Base-by-base conservation (phyloP, 2,797 vertebrate genomes). In the Chaenodraco wilsoni region DNA sequence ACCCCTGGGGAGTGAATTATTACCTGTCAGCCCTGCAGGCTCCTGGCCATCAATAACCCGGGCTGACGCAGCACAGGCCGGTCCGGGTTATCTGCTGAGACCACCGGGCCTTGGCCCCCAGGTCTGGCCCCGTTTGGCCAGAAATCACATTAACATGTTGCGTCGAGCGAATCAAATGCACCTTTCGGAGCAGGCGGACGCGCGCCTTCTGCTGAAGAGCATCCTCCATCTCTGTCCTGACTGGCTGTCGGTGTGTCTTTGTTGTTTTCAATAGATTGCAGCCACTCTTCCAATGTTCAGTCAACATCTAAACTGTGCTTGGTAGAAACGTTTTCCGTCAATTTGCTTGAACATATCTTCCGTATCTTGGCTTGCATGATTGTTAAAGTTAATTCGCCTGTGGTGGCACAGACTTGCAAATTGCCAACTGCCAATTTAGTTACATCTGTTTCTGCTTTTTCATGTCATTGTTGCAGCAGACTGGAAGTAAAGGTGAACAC, bases 1-100 rank as follows among this genome's bases (percentile, higher is more conserved):
- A 89, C 89, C 93, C 89, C 89, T 75, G 84, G 90, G 90, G 93
- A 92, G 90, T 94, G 94, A 95, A 93, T 95, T 93, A 95, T 94
- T 93, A 94, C 94, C 94, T 92, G 92, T 91, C 94, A 93, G 79
- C 67, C 81, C 72, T 2, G 27, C 76, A 79, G 84, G 84, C 87
- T 76, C 81, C 57, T 61, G 56, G 74, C 85, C 92, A 93, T 94
- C 91, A 87, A 94, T 95, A 93, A 94, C 81, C 81, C 31, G 69
- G 66, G 76, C 87, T 91, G 88, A 92, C 88, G 69, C 81, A 64
- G 83, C 87, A 84, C 83, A 75, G 86, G 74, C 78, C 60, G 46
- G 83, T 61, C 64, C 69, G 19, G 78, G 81, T 72, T 77, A 85
- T 84, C 86, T 78, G 77, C 82, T 44, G 72, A 73, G 85, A 88